Evolutionary conservation across 2,797 vertebrate genomes (phyloP).

Genomic region (Argentina silus): DNA sequence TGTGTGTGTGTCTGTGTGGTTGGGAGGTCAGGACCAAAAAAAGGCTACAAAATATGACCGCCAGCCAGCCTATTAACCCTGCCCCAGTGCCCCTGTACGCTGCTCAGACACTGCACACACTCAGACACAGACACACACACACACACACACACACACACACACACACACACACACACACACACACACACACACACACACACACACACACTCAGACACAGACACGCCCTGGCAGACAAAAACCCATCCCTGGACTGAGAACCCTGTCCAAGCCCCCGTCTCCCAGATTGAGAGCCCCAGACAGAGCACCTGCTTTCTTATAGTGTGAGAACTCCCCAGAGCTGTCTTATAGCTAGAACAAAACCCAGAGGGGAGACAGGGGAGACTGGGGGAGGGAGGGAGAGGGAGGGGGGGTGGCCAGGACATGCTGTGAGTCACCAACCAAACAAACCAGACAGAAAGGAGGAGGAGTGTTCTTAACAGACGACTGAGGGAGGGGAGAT

Average conservation of each 20-base stretch:
- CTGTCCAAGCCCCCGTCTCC: neutral
- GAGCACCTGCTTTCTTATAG: neutral
- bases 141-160: too few species aligned
- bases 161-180: too few species aligned
- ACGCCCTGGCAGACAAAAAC: neutral
- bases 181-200: too few species aligned
- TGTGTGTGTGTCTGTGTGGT: neutral
- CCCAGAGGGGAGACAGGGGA: neutral
- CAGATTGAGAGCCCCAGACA: neutral
- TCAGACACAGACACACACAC: too few species aligned
- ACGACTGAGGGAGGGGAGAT: neutral
- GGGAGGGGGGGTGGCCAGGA: neutral
- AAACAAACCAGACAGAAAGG: constrained; percentile 10
- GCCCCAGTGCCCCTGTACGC: neutral
- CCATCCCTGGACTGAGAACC: neutral
- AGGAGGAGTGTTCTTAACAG: neutral
- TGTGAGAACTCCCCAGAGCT: constrained; percentile 6
- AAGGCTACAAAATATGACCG: too few species aligned
- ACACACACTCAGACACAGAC: neutral
- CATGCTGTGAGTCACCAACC: neutral
- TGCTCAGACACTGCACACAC: too few species aligned
- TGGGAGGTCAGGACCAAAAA: too few species aligned
- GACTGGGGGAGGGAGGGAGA: neutral
- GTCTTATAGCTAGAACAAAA: constrained; percentile 31
- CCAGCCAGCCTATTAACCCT: too few species aligned